Conservation (phyloP, 2,797 vertebrate species). For the Ammospiza maritima region DNA sequence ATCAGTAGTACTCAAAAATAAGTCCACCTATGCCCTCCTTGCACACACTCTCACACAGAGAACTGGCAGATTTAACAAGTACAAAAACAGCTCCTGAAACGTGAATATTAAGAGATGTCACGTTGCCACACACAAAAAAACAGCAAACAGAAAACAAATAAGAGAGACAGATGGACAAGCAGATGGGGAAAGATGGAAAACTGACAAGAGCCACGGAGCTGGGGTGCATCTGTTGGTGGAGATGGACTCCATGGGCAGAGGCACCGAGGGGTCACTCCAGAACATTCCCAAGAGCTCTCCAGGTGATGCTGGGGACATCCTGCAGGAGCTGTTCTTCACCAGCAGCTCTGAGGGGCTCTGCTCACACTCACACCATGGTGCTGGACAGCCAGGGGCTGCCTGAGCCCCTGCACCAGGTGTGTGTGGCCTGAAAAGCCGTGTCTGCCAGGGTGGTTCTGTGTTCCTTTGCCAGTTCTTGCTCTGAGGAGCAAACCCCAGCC, state of each 20-base stretch:
- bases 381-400: neutral
- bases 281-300: neutral
- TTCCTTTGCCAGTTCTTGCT: neutral
- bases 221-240: slow-evolving; percentile 46
- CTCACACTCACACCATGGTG: fast-evolving
- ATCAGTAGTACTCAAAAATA: neutral
- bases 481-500: neutral
- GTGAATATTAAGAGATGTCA: neutral
- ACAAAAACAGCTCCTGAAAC: neutral
- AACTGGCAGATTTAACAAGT: neutral
- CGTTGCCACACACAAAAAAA: neutral
- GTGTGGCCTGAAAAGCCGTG: neutral
- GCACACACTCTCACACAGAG: neutral
- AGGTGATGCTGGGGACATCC: neutral
- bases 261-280: neutral
- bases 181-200: slow-evolving; percentile 49
- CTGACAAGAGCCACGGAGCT: slow-evolving; percentile 34
- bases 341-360: neutral
- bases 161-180: slow-evolving; percentile 34
- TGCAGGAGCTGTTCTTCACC: neutral
- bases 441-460: neutral
- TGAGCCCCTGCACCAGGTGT: neutral
- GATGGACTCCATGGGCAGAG: neutral
- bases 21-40: slow-evolving; percentile 19
- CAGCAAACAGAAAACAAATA: slow-evolving; percentile 50